Evolutionary conservation across 2,888 invertebrate species (phyloP), one percentile per base, ranked within the genome.

Genomic region (Cephus rjabovi): DNA sequence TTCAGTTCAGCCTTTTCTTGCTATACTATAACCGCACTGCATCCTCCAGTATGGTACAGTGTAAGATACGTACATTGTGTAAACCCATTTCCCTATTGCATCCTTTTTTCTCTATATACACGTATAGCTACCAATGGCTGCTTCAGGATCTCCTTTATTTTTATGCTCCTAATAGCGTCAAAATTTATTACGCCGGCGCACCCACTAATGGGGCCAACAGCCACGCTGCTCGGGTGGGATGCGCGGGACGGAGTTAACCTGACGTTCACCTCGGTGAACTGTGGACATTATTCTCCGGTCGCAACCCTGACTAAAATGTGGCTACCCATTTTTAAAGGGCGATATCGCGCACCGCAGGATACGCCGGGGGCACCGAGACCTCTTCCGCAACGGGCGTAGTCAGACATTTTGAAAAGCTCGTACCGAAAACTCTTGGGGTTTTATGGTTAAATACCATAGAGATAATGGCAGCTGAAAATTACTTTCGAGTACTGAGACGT

Each of bases 111-210:
- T 79, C n/a, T 12, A 12, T n/a, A 30, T 37, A 15, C 74, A 12
- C 40, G 31, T 33, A 33, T n/a, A 23, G 69, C 74, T 75, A 70
- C 34, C 34, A 71, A 71, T 23, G 37, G 3, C 68, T 23, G n/a
- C 35, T 30, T 33, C 30, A 33, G 79, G 79, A 79, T 79, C 81
- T 83, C 75, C 34, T 40, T 78, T 78, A 80, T 81, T 80, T 78
- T 78, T 68, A 77, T 77, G 75, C 69, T 78, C 74, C 75, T 80
- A 81, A 82, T 79, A 78, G 77, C 76, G 79, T 76, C 69, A 73
- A 76, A 83, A 81, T 83, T 80, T 80, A 81, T 81, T 34, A 76
- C 76, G 40, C 75, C 15, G 4, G 11, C 31, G 40, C 30, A 33
- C 11, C n/a, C 11, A 34, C 30, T 40, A 73, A 76, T 73, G 76